Evolutionary conservation across 2,888 invertebrate genomes (phyloP).

Genomic region (Macrophya alboannulata): DNA sequence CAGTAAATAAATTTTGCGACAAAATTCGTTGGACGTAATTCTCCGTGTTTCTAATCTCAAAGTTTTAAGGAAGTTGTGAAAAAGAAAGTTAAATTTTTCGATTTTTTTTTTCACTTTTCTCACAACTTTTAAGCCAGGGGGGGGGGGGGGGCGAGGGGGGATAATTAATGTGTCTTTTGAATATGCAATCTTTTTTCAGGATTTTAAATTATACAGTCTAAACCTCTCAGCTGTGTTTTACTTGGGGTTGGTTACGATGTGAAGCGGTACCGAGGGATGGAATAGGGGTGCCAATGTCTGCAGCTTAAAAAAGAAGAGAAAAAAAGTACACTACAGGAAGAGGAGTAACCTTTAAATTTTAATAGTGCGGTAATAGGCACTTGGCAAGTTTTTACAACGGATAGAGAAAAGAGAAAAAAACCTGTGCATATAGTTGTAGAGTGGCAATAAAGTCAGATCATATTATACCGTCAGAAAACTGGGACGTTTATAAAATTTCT

Average conservation of each 20-base stretch:
- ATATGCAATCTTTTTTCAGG: slow-evolving; percentile 13
- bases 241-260: not conserved
- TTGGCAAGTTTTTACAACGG: slow-evolving; percentile 24
- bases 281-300: not conserved
- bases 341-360: slow-evolving; percentile 35
- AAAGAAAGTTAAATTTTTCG: not conserved
- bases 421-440: not conserved
- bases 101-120: not conserved
- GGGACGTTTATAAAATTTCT: not conserved
- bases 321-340: not conserved
- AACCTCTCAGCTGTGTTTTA: slow-evolving; percentile 10
- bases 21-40: not conserved
- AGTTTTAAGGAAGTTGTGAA: not conserved
- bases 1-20: not conserved
- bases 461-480: not conserved
- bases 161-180: slow-evolving; percentile 44
- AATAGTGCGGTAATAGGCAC: slow-evolving; percentile 32
- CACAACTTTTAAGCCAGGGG: not conserved
- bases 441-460: slow-evolving; percentile 2
- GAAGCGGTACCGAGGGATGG: not conserved
- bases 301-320: not conserved
- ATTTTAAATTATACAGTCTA: slow-evolving; percentile 6
- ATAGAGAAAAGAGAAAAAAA: not conserved
- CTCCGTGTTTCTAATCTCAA: not conserved
- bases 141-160: not conserved